These are phyloP conservation scores for Chrysoperla carnea DNA, from an alignment of 1,140 invertebrate genomes.

Conservation along the genomic window DNA sequence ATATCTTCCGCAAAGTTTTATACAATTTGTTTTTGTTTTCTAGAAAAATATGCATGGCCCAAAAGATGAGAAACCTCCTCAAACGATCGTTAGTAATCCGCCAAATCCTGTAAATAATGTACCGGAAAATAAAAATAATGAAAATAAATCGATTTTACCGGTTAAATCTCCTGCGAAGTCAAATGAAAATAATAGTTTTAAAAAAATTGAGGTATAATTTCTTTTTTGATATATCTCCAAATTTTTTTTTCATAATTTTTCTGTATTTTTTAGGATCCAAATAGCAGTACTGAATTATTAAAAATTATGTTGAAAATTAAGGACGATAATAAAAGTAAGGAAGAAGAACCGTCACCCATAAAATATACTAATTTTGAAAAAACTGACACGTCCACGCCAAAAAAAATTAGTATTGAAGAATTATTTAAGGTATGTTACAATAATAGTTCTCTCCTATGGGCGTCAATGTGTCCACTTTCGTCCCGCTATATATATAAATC, in stretches of 20 bases:
- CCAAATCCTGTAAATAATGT: not conserved
- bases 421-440: no score
- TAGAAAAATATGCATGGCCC: no score
- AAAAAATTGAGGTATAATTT: not conserved
- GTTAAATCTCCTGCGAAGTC: not conserved
- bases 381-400: not conserved
- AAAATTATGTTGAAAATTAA: not conserved
- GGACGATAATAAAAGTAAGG: not conserved
- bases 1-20: no score
- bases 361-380: not conserved
- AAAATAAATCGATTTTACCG: not conserved
- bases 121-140: not conserved
- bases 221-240: not conserved
- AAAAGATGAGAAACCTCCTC: no score
- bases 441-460: no score
- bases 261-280: not conserved
- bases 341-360: not conserved
- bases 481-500: no score
- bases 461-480: no score
- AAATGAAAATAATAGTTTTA: not conserved
- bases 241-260: not conserved
- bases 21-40: no score
- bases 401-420: no score
- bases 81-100: not conserved
- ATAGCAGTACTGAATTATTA: not conserved